A percentile compares a stretch with the other conserved stretches of the same genome.
These are phyloP conservation scores for Hyles vespertilio DNA, from an alignment of 1,140 invertebrate genomes.

Conservation along the genomic window DNA sequence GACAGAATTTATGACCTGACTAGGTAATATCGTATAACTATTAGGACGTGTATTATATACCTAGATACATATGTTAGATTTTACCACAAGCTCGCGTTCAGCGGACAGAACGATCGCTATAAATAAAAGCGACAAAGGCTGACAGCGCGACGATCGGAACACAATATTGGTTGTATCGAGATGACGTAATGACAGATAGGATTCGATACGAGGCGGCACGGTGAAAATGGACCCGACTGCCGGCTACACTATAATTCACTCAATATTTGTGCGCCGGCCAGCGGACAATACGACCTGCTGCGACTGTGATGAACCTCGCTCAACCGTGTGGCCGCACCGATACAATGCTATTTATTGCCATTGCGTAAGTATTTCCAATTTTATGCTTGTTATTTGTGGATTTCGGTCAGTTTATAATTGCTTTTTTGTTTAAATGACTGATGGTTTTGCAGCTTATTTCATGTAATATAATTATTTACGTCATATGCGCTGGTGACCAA, in stretches of 20 bases:
- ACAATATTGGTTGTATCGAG: slow-evolving; percentile 38
- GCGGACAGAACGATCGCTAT: slow-evolving; percentile 14
- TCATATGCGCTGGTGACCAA: too few relatives aligned
- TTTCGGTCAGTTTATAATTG: too few relatives aligned
- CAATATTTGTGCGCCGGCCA: slow-evolving; percentile 46
- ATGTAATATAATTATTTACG: too few relatives aligned
- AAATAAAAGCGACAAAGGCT: slow-evolving; percentile 47
- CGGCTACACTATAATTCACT: slow-evolving; percentile 44
- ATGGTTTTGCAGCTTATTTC: too few relatives aligned
- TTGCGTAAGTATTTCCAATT: too few relatives aligned
- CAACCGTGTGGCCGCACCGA: too few relatives aligned
- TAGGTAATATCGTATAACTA: too few relatives aligned
- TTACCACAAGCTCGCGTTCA: not conserved
- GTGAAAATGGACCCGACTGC: slow-evolving; percentile 36
- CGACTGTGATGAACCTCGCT: slow-evolving; percentile 38
- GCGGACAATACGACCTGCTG: slow-evolving; percentile 58
- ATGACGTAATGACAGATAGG: slow-evolving; percentile 48
- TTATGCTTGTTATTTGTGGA: too few relatives aligned
- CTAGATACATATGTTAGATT: not conserved
- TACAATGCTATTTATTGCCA: too few relatives aligned
- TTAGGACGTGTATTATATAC: too few relatives aligned
- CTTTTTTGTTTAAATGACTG: too few relatives aligned
- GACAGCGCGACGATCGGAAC: slow-evolving; percentile 30
- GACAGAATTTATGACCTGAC: too few relatives aligned
- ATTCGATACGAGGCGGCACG: slow-evolving; percentile 23